A percentile compares a stretch with the other conserved stretches of the same genome.
These are phyloP conservation scores for Scelioninae gen. 2 DNA, from an alignment of 2,888 invertebrate genomes.

Conservation along the genomic window DNA sequence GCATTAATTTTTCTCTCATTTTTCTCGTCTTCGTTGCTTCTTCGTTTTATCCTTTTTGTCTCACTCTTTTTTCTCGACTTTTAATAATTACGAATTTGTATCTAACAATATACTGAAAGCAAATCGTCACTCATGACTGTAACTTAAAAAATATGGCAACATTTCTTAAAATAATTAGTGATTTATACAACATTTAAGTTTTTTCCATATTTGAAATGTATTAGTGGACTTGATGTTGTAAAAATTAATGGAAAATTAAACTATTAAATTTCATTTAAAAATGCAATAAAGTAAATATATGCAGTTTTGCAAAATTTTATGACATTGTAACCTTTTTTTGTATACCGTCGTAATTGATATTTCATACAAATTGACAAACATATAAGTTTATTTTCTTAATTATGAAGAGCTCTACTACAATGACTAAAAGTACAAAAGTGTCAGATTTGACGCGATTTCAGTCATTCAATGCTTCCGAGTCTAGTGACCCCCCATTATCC, in stretches of 20 bases:
- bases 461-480: slow-evolving; percentile 54
- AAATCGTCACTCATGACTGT: too few relatives aligned
- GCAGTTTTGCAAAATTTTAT: too few relatives aligned
- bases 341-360: slow-evolving; percentile 18
- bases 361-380: slow-evolving; percentile 31
- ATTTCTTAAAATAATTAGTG: too few relatives aligned
- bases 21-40: slow-evolving; percentile 45
- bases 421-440: slow-evolving; percentile 54
- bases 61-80: slow-evolving; percentile 16
- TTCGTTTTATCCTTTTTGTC: slow-evolving; percentile 25
- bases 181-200: too few relatives aligned
- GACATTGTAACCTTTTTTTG: too few relatives aligned
- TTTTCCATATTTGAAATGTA: too few relatives aligned
- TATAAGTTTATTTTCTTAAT: slow-evolving; percentile 29
- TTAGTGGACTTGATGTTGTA: too few relatives aligned
- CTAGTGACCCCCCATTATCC: slow-evolving; percentile 63
- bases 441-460: slow-evolving; percentile 60
- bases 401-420: slow-evolving; percentile 24
- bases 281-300: too few relatives aligned
- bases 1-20: slow-evolving; percentile 67
- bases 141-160: slow-evolving; percentile 58
- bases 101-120: too few relatives aligned
- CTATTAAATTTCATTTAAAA: too few relatives aligned
- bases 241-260: too few relatives aligned
- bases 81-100: slow-evolving; percentile 55